Base-by-base conservation (phyloP, 2,113 vertebrate species). In the Tyrannus savana region DNA sequence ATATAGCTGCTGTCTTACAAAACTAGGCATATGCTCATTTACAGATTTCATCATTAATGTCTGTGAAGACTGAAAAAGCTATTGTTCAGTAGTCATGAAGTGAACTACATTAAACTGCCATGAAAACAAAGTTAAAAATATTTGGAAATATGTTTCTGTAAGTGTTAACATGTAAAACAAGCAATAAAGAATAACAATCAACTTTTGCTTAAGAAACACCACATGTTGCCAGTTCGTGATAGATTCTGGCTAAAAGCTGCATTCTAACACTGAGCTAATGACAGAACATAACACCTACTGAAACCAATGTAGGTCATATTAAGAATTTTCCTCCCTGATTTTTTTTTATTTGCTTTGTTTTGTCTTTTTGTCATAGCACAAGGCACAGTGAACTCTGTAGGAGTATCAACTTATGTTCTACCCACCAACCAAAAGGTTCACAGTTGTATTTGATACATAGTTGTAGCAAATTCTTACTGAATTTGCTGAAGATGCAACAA, bases 241-340 rank as follows among this genome's bases (percentile, higher is more conserved):
- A 89, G 50, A 79, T 89, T 68, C 84, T 91, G 95, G 86, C 91
- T 75, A 44, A 78, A 92, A 28, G 62, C 39, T 64, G 39, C 86
- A 90, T 88, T 95, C 89, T 87, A 82, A 81, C 69, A 60, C 73
- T 75, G 86, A 89, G 44, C 46, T 71, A 74, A 75, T 67, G 60
- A 87, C 73, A 77, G 52, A 81, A 90, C 14, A 46, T 3, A 89
- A 77, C 77, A 89, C 35, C 5, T 22, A 53, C 42, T 78, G 76
- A 87, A 94, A 71, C 66, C 78, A 68, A 56, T n/a, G n/a, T 21
- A 85, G 82, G n/a, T 76, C 74, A 56, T 22, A 67, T 33, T 72
- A 84, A 66, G 9, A 84, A 15, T 59, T 74, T 78, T 56, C 24
- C 59, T 84, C 44, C 13, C 44, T 25, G 24, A 68, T 75, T 89